These are phyloP conservation scores for Dasypus novemcinctus DNA, from an alignment of 2,113 vertebrate species.

Conservation along the genomic window DNA sequence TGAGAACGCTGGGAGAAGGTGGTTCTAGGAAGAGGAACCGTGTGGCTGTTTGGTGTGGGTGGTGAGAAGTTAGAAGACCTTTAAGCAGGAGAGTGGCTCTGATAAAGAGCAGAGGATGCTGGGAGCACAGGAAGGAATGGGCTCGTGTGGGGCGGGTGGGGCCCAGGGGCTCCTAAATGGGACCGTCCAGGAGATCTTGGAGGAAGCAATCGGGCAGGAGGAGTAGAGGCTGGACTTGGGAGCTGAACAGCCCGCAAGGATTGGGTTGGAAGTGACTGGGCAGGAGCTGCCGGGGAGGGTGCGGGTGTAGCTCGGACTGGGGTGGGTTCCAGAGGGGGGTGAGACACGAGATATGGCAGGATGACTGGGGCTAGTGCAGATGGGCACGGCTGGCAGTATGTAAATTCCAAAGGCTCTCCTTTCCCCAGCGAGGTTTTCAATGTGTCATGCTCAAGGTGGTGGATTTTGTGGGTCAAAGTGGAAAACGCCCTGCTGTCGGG, in stretches of 20 bases:
- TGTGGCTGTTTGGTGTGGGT: not conserved
- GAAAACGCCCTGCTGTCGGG: not conserved
- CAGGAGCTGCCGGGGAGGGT: not conserved
- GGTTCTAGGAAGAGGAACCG: not conserved
- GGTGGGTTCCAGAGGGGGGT: not conserved
- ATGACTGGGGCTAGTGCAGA: not conserved
- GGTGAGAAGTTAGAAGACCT: not conserved
- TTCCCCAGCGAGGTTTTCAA: not conserved
- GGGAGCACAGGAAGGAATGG: not conserved
- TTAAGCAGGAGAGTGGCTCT: not conserved
- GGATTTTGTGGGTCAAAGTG: not conserved
- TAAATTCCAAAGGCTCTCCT: not conserved
- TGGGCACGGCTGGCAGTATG: not conserved
- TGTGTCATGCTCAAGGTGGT: not conserved
- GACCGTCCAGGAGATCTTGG: rapidly evolving
- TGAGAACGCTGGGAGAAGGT: too few species aligned
- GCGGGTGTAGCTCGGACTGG: not conserved
- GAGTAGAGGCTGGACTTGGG: not conserved
- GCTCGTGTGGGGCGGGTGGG: not conserved
- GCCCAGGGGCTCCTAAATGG: too few species aligned
- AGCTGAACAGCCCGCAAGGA: rapidly evolving
- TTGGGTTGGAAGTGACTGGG: rapidly evolving
- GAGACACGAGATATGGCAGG: not conserved
- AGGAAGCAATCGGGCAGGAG: too few species aligned
- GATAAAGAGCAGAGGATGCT: not conserved